These are phyloP conservation scores for Osmoderma eremita DNA, from an alignment of 2,888 invertebrate species.

Conservation along the genomic window DNA sequence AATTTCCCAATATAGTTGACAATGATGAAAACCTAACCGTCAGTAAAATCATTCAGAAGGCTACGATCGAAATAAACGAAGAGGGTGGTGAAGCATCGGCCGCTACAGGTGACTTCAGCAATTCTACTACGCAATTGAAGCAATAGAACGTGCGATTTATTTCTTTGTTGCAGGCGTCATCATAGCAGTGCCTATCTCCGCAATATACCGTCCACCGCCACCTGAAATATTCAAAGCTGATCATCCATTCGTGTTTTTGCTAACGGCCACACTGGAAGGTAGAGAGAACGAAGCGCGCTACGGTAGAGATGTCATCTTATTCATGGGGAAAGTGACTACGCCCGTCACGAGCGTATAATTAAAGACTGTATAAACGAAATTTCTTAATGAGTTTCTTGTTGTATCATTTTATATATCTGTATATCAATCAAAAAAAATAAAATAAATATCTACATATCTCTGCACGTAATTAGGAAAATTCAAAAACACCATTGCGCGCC, in stretches of 20 bases:
- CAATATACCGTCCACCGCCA: not conserved
- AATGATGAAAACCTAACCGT: constrained; percentile 62
- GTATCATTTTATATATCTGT: no score
- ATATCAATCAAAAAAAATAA: no score
- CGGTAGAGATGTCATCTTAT: not conserved
- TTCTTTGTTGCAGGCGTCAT: not conserved
- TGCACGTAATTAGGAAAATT: no score
- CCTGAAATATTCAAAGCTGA: constrained; percentile 3
- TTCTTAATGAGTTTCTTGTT: no score
- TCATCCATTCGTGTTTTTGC: constrained; percentile 18
- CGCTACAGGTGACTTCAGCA: constrained; percentile 29
- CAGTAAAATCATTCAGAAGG: constrained; percentile 39
- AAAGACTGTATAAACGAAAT: no score
- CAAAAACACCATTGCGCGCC: no score
- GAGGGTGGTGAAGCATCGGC: constrained; percentile 43
- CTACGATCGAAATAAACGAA: constrained; percentile 42
- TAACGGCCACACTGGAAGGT: not conserved
- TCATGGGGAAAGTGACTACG: constrained; percentile 9
- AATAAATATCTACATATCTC: no score
- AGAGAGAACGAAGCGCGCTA: not conserved
- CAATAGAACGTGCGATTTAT: not conserved
- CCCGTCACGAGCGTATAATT: not conserved
- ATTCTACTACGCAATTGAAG: not conserved
- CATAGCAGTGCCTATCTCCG: not conserved
- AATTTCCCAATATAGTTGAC: constrained; percentile 73